Evolutionary conservation across 2,888 invertebrate species (phyloP), one percentile per base, ranked within the genome.

Genomic region (Dicroscelio sp.): DNA sequence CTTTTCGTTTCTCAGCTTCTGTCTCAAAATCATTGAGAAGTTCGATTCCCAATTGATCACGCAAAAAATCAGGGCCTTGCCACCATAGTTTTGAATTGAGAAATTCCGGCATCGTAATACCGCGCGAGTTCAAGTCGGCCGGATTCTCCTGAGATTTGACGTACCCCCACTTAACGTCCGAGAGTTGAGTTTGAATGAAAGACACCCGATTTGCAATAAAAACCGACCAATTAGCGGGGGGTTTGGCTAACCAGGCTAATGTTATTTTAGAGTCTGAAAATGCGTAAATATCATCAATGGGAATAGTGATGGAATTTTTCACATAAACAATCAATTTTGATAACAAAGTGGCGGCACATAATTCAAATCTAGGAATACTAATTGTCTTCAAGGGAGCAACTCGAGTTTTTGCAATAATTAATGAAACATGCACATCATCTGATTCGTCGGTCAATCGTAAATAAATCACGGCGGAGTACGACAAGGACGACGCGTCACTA

Each of bases 21-120:
- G 80, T 80, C n/a, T 31, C 20, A 55, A 63, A 80, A 10, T 80
- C 65, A n/a, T 67, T 80, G 2, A 31, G n/a, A 5, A 55, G 20
- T 35, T 52, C 12, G 10, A 67, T 2, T 63, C 27, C n/a, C 12
- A 30, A 23, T 33, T 10, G 12, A 10, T n/a, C 25, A 14, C 1
- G 30, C 17, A 80, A 33, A 30, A 67, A 67, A 2, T 63, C n/a
- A 27, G 67, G 80, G 2, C 80, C 67, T 1, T 14, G 12, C 52
- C 80, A 65, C 80, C 80, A 80, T 17, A 80, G 27, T 2, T 30
- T 12, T 5, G 67, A 55, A 30, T 48, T 27, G 1, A 35, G 17
- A 3, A 48, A 55, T 27, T 80, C 35, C 17, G 58, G 14, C 1
- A 58, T 5, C 8, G 52, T 14, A 10, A 52, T 52, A 4, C 52